Percentiles rank a stretch among this genome's conserved stretches.
These are phyloP conservation scores for Serripes groenlandicus DNA, from an alignment of 2,888 invertebrate species.

Conservation along the genomic window DNA sequence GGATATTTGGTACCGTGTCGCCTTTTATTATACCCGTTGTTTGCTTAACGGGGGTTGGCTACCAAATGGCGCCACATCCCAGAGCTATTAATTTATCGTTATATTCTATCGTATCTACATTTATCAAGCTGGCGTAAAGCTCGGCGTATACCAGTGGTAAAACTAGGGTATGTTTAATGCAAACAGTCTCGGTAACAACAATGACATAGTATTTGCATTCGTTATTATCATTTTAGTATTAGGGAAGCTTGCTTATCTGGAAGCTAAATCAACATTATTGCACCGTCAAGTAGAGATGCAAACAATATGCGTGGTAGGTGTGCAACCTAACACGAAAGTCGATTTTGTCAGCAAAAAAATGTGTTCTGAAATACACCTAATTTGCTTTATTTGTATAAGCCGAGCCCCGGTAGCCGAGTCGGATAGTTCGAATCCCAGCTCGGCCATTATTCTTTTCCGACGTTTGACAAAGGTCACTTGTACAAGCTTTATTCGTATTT, in stretches of 20 bases:
- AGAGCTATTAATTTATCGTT: not conserved
- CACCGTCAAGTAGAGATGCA: conserved; percentile 16
- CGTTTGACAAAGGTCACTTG: no score
- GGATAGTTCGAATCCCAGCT: no score
- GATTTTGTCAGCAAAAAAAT: not conserved
- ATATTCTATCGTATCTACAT: not conserved
- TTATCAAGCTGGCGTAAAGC: not conserved
- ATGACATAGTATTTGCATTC: not conserved
- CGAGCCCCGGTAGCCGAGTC: no score
- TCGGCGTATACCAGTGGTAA: not conserved
- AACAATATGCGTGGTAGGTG: not conserved
- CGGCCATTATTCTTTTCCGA: no score
- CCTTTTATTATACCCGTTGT: not conserved
- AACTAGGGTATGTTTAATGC: not conserved
- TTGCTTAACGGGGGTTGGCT: conserved; percentile 4
- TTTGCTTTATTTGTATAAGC: no score
- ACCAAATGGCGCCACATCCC: not conserved
- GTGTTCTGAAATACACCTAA: no score
- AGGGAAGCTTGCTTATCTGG: not conserved
- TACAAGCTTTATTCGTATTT: no score
- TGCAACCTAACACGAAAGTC: not conserved
- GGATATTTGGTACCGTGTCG: not conserved
- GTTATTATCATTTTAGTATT: not conserved
- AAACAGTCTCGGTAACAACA: not conserved
- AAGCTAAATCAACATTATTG: conserved; percentile 14